Evolutionary conservation across 2,888 invertebrate genomes (phyloP).

Genomic region (Spicauda simplicius): DNA sequence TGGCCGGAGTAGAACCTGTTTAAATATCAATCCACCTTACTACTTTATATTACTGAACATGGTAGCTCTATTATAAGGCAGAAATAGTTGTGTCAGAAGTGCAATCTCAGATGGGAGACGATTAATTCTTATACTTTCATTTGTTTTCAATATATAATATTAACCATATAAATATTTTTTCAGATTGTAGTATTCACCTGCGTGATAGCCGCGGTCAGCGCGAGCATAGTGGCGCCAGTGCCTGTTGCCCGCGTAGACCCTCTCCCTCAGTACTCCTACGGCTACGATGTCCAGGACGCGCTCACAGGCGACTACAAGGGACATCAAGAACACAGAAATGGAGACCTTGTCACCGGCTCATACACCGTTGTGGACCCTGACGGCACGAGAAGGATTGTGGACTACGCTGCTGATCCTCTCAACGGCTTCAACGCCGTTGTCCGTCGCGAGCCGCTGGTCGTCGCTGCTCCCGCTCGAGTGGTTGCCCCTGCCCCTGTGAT

Average conservation of each 20-base stretch:
- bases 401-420: conserved; percentile 82
- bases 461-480: conserved; percentile 56
- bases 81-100: too few species aligned
- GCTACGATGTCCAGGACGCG: conserved; percentile 84
- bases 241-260: conserved; percentile 70
- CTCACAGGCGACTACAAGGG: conserved; percentile 86
- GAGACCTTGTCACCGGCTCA: conserved; percentile 84
- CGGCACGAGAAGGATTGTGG: conserved; percentile 83
- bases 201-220: conserved; percentile 64
- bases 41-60: too few species aligned
- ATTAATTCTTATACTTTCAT: too few species aligned
- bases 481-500: conserved; percentile 57
- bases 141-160: not conserved
- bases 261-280: conserved; percentile 83
- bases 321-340: conserved; percentile 83
- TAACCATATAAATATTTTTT: conserved; percentile 42
- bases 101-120: too few species aligned
- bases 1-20: too few species aligned
- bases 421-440: conserved; percentile 86
- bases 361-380: conserved; percentile 84
- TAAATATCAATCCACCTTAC: too few species aligned
- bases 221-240: conserved; percentile 68
- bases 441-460: conserved; percentile 77
- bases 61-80: too few species aligned
- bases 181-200: conserved; percentile 83